Evolutionary conservation across 2,113 vertebrate species (phyloP), one percentile per base, ranked within the genome.

Genomic region (Oreochromis aureus): DNA sequence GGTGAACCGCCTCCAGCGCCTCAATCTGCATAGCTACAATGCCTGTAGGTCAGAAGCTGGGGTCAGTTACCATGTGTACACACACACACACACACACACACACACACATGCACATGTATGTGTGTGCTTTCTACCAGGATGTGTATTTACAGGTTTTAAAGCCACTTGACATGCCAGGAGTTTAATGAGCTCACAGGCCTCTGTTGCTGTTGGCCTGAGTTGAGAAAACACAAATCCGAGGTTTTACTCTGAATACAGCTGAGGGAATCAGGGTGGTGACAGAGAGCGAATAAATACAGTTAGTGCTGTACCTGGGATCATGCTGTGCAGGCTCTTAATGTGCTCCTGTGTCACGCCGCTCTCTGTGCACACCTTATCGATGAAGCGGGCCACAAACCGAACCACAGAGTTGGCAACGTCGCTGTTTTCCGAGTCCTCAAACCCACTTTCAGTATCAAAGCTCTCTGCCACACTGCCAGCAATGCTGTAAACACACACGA

Each of bases 1-100:
- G 97, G 93, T 99, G 98, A 32, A 99, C 99, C 12, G 97, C 97
- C 92, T 99, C 99, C 58, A 99, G 93, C 53, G 97, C 97, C 93
- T 99, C 99, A 95, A 99, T 98, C 93, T 99, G 99, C 98, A 99
- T 99, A 76, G 99, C 98, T 88, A 99, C 98, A 89, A 99, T 98
- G 90, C 99, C 99, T 99, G 89, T 36, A 83, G 92, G 92, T 90
- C 82, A 93, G 41, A 93, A 59, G 89, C 12, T 32, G 80, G 66
- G 85, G 81, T 92, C 89, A 88, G 87, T 89, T 73, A 85, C 82
- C 89, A 87, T 78, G 84, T 84, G 73, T 41, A 8, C 85, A 87
- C 27, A 61, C 81, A 87, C 69, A 36, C 87, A 86, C 32, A 36
- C 87, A 87, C 32, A 59, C 82, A 87, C 69, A 34, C 86, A 87